phyloP scores from a whole-genome alignment of 2,888 invertebrate genomes.

The Thera obeliscata region DNA sequence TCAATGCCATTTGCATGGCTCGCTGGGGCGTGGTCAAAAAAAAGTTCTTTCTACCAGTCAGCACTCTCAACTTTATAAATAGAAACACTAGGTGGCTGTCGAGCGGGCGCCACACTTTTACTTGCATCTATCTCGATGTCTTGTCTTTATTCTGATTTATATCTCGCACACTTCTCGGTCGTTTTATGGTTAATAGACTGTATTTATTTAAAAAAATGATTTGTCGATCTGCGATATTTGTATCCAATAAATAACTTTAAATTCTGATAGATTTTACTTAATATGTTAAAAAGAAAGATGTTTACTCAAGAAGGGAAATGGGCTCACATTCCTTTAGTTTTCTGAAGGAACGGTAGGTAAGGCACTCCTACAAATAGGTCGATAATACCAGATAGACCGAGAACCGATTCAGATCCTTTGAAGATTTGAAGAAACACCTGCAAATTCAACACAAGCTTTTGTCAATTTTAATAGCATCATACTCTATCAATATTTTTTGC shows the following conservation, averaged over 20 bases:
- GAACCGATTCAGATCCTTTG: too few relatives aligned
- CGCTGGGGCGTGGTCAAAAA: conserved; percentile 57
- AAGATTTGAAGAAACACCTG: background rate
- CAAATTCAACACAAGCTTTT: background rate
- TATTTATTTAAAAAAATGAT: conserved; percentile 7
- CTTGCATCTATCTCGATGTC: conserved; percentile 64
- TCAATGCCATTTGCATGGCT: conserved; percentile 71
- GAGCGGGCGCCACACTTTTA: conserved; percentile 77
- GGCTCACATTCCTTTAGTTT: too few relatives aligned
- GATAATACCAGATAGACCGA: too few relatives aligned
- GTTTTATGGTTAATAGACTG: conserved; percentile 45
- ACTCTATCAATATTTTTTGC: background rate
- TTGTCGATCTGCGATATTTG: background rate
- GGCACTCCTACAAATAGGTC: too few relatives aligned
- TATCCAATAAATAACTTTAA: too few relatives aligned
- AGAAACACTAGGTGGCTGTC: conserved; percentile 63
- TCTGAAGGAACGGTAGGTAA: too few relatives aligned
- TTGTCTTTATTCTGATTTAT: conserved; percentile 66
- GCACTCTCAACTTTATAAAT: conserved; percentile 68
- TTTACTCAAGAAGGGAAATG: too few relatives aligned
- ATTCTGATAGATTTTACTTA: too few relatives aligned
- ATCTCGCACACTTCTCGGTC: conserved; percentile 60
- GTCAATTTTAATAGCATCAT: background rate
- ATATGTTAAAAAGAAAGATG: too few relatives aligned
- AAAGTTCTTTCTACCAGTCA: conserved; percentile 59